Percentiles rank a stretch among this genome's conserved stretches.
phyloP scores from a whole-genome alignment of 2,888 invertebrate genomes.

The Lacanobia oleracea region DNA sequence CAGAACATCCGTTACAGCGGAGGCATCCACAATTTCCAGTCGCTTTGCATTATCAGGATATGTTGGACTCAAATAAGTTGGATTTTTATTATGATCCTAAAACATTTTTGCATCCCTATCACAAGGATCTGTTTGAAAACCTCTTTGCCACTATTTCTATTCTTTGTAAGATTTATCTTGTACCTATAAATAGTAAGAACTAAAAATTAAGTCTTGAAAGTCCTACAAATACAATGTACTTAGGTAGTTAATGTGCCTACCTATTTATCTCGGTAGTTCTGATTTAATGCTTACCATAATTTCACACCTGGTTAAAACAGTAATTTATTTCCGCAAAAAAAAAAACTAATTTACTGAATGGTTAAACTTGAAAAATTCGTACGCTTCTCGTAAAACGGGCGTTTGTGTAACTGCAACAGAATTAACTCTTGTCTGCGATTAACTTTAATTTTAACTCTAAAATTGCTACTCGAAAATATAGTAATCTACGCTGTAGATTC shows the following conservation, averaged over 20 bases:
- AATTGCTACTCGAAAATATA: too few relatives aligned
- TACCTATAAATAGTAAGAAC: too few relatives aligned
- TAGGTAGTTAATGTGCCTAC: neutral
- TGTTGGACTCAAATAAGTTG: neutral
- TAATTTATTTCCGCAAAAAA: slow-evolving; percentile 12
- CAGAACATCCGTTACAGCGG: neutral
- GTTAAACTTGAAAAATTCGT: slow-evolving; percentile 1
- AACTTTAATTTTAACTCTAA: too few relatives aligned
- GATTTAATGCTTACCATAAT: slow-evolving; percentile 4
- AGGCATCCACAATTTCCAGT: too few relatives aligned
- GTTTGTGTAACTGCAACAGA: neutral
- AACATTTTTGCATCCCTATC: neutral
- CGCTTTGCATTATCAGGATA: neutral
- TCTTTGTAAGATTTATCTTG: neutral
- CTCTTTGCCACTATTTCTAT: too few relatives aligned
- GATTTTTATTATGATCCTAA: neutral
- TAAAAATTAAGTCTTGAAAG: too few relatives aligned
- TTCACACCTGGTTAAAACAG: slow-evolving; percentile 22
- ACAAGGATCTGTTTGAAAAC: neutral
- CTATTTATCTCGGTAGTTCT: neutral
- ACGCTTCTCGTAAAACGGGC: neutral
- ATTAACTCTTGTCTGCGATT: too few relatives aligned
- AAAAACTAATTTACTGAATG: slow-evolving; percentile 9
- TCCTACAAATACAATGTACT: neutral
- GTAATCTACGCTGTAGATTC: too few relatives aligned